phyloP scores from a whole-genome alignment of 2,888 invertebrate species.

The Spatulosminthurus flaviceps region DNA sequence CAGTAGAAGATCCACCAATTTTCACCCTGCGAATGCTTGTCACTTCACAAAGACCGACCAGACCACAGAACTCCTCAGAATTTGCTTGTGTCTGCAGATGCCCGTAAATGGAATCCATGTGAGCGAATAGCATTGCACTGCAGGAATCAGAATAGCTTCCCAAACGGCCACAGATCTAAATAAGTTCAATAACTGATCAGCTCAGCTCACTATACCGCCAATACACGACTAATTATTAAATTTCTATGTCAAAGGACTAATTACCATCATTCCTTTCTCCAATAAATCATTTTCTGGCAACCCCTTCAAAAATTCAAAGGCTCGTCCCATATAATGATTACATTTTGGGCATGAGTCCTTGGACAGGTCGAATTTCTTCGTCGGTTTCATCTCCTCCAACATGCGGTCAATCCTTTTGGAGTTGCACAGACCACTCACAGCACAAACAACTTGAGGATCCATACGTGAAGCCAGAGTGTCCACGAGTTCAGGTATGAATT shows the following conservation, averaged over 20 bases:
- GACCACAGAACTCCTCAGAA: conserved; percentile 76
- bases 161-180: conserved; percentile 71
- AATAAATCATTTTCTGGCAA: conserved; percentile 72
- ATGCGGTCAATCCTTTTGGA: conserved; percentile 76
- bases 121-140: conserved; percentile 75
- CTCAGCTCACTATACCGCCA: no score
- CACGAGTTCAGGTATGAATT: conserved; percentile 86
- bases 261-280: conserved; percentile 70
- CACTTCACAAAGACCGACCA: conserved; percentile 78
- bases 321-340: conserved; percentile 61
- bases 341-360: conserved; percentile 64
- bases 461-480: conserved; percentile 89
- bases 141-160: conserved; percentile 83
- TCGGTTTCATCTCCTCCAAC: conserved; percentile 69
- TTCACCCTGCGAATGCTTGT: conserved; percentile 48
- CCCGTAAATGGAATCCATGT: conserved; percentile 77
- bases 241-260: conserved; percentile 44
- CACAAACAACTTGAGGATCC: conserved; percentile 89
- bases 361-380: conserved; percentile 45
- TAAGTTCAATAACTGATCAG: no score
- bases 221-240: neutral
- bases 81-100: conserved; percentile 72
- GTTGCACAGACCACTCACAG: conserved; percentile 88
- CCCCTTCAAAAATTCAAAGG: conserved; percentile 69
- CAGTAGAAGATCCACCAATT: conserved; percentile 64